A percentile compares a stretch with the other conserved stretches of the same genome.
phyloP scores from a whole-genome alignment of 2,888 invertebrate species.

The Plebejus argus region DNA sequence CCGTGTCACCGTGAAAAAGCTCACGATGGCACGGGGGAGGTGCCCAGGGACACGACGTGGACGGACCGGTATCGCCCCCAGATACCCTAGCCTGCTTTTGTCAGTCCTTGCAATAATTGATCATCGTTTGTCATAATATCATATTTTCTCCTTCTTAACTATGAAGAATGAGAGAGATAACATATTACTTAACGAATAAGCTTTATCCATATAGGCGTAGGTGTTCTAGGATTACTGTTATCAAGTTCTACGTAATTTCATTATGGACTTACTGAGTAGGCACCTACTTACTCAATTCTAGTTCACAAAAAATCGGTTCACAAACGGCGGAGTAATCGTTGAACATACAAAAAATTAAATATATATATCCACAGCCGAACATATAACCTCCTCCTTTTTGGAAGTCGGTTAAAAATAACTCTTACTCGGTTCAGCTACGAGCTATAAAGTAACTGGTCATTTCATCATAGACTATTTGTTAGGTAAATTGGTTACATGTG shows the following conservation, averaged over 20 bases:
- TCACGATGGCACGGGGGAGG: too few relatives aligned
- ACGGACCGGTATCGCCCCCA: too few relatives aligned
- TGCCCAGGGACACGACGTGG: too few relatives aligned
- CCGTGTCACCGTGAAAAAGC: too few relatives aligned
- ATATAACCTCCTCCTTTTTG: too few relatives aligned
- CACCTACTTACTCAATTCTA: too few relatives aligned
- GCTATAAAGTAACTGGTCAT: not conserved
- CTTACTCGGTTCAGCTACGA: not conserved
- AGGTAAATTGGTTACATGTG: slow-evolving; percentile 25
- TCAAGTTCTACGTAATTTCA: not conserved
- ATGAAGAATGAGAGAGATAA: not conserved
- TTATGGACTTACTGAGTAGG: not conserved
- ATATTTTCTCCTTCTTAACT: not conserved
- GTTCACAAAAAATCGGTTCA: too few relatives aligned
- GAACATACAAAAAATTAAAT: too few relatives aligned
- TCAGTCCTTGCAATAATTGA: too few relatives aligned
- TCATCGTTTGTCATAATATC: not conserved
- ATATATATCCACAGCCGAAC: too few relatives aligned
- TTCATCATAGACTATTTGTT: slow-evolving; percentile 21
- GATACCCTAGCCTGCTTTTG: not conserved
- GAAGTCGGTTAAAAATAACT: too few relatives aligned
- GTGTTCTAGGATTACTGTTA: not conserved
- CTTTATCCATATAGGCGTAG: not conserved
- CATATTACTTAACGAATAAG: not conserved
- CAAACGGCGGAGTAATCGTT: too few relatives aligned